phyloP scores from a whole-genome alignment of 2,888 invertebrate species.

The Portevinia maculata region DNA sequence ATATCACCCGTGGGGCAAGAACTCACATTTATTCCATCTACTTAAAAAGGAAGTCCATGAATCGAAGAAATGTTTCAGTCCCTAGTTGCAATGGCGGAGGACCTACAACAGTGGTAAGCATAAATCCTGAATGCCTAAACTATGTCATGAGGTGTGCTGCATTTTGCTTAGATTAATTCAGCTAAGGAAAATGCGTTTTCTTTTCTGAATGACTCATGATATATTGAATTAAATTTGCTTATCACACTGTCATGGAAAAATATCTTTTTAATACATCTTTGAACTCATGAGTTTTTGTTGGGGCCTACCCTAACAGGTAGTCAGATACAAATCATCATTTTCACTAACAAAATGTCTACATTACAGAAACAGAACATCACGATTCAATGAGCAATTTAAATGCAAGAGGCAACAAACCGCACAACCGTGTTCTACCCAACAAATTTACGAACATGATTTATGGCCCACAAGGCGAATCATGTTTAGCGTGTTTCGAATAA shows the following conservation, averaged over 20 bases:
- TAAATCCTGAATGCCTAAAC: conserved; percentile 46
- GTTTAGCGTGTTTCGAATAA: conserved; percentile 48
- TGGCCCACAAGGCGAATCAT: conserved; percentile 52
- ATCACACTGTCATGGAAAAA: too few relatives aligned
- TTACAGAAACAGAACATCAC: not conserved
- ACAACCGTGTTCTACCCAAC: conserved; percentile 37
- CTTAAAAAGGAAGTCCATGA: conserved; percentile 18
- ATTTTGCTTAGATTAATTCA: conserved; percentile 19
- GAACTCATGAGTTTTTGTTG: too few relatives aligned
- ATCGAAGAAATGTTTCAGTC: conserved; percentile 46
- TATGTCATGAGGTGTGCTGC: conserved; percentile 50
- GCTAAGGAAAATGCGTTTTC: not conserved
- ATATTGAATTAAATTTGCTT: too few relatives aligned
- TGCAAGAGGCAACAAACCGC: conserved; percentile 22
- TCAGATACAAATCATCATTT: too few relatives aligned
- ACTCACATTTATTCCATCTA: conserved; percentile 47
- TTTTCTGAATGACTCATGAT: too few relatives aligned
- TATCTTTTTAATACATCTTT: too few relatives aligned
- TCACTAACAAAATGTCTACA: too few relatives aligned
- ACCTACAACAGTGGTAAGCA: conserved; percentile 7
- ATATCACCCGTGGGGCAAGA: conserved; percentile 62
- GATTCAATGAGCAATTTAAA: conserved; percentile 15
- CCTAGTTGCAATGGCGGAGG: not conserved
- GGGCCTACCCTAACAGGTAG: too few relatives aligned
- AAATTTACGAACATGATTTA: conserved; percentile 57